Evolutionary conservation across 2,797 vertebrate genomes (phyloP), one percentile per base, ranked within the genome.

Genomic region (Vespertilio murinus): DNA sequence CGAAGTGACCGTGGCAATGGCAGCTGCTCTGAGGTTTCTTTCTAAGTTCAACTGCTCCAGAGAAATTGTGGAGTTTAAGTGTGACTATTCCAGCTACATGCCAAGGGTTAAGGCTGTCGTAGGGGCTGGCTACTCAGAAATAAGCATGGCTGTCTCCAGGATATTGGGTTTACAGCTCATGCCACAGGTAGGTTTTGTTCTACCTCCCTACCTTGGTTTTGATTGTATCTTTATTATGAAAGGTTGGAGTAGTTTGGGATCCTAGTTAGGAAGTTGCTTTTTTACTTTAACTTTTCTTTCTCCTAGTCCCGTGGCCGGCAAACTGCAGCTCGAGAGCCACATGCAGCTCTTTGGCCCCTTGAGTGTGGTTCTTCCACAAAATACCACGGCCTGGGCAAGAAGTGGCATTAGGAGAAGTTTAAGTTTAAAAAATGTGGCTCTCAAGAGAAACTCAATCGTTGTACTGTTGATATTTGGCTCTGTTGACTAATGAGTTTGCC

Each of bases 101-200:
- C 98, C 97, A 0, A 98, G 98, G 23, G 95, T 98, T 49, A 98
- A 98, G 94, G 98, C 98, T 3, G 97, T 99, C 28, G 96, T 98
- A 12, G 99, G 99, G 67, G 97, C 98, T 49, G 94, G 97, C 47
- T 97, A 97, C 94, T 99, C 99, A 0, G 99, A 99, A 97, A 97
- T 97, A 38, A 99, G 99, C 0, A 99, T 99, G 70, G 98, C 99
- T 16, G 96, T 99, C 56, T 99, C 99, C 80, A 98, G 98, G 96
- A 97, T 99, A 79, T 92, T 99, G 85, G 99, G 98, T 90, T 98
- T 99, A 94, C 96, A 98, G 25, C 98, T 99, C 85, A 99, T 99
- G 88, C 99, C 99, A 90, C 99, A 99, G 98, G 99, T 99, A 96
- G 33, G 97, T 96, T 80, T 90, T 77, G 9, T 56, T 75, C 77